Conservation (phyloP, 2,113 vertebrate genomes). For the Perca schrenkii region DNA sequence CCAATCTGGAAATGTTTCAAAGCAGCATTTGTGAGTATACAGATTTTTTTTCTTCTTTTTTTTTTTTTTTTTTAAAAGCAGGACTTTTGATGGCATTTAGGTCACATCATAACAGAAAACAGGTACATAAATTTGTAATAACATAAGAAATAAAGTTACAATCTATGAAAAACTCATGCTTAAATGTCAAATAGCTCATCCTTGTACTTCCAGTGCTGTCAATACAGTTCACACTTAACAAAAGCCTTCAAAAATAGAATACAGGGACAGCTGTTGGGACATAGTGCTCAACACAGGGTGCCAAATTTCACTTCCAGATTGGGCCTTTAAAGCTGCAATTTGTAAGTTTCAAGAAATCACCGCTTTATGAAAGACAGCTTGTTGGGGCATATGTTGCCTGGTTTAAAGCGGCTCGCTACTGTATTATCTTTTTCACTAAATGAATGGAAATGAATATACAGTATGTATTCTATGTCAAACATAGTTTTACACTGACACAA, state of each 20-base stretch:
- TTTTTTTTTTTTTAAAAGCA: not conserved
- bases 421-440: conserved; percentile 61
- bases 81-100: not conserved
- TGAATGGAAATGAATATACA: conserved; percentile 55
- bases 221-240: conserved; percentile 41
- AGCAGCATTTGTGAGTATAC: conserved; percentile 24
- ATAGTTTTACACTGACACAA: conserved; percentile 66
- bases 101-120: conserved; percentile 19
- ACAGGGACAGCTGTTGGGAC: conserved; percentile 65
- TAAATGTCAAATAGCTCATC: conserved; percentile 25
- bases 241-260: conserved; percentile 53
- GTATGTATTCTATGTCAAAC: conserved; percentile 68
- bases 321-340: conserved; percentile 83
- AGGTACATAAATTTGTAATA: conserved; percentile 33
- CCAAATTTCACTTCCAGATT: conserved; percentile 79
- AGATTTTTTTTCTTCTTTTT: not conserved
- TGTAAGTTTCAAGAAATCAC: conserved; percentile 79
- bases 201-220: conserved; percentile 19
- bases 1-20: conserved; percentile 78
- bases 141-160: conserved; percentile 33
- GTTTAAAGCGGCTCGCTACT: conserved; percentile 58
- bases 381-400: conserved; percentile 66
- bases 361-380: conserved; percentile 72
- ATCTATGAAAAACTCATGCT: conserved; percentile 23
- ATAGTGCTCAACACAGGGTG: conserved; percentile 47